Base-by-base conservation (phyloP, 2,888 invertebrate species). In the Shargacucullia verbasci region DNA sequence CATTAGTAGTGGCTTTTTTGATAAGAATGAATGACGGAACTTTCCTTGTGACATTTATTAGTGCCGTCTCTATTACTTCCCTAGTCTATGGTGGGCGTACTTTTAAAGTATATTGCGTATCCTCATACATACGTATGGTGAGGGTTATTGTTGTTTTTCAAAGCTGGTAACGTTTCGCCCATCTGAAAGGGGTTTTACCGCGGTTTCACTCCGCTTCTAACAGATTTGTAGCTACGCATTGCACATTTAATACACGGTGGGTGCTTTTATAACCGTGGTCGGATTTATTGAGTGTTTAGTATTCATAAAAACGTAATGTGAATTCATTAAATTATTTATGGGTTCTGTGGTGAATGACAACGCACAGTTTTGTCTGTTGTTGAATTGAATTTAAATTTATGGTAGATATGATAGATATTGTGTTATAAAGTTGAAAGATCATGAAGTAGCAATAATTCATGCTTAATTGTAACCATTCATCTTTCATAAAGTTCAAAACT, bases 101-200 rank as follows among this genome's bases (percentile, higher is more conserved):
- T 87, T 88, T 85, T 85, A 85, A 88, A 88, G 91, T 90, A 88
- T 90, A 93, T 91, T 92, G 87, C 90, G 87, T 87, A 88, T 88
- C 83, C 86, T 85, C 86, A 86, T 87, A 88, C 88, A 87, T 87
- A 86, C 87, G 85, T 89, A 86, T 82, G 81, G 79, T 78, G 84
- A 79, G 88, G 85, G 86, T 88, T 90, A 93, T 93, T 93, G 92
- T 93, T 93, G 91, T 92, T 92, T 90, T 89, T 87, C 88, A 91
- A 92, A 91, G 90, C 87, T 84, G 77, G 83, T 82, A 81, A 82
- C 80, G 82, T 83, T 87, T 86, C 81, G 70, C 81, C 73, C 47
- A 78, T 77, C 84, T 83, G 83, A 87, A 90, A 90, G 84, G 90
- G 87, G 81, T 85, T 81, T 81, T 70, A 74, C 66, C 74, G 76